These are phyloP conservation scores for Heteronetta atricapilla DNA, from an alignment of 2,113 vertebrate genomes.

Conservation along the genomic window DNA sequence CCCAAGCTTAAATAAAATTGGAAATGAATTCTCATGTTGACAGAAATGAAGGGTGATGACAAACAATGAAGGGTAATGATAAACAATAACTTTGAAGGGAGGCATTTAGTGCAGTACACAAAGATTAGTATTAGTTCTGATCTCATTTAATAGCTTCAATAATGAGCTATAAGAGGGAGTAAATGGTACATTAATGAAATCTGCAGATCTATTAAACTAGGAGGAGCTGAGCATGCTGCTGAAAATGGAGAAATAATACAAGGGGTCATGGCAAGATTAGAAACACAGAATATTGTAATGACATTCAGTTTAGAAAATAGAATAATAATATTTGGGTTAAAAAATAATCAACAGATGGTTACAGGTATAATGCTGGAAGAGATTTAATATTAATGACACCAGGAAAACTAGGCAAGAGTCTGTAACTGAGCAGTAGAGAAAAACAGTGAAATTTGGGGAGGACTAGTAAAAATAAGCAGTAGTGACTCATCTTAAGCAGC, in stretches of 20 bases:
- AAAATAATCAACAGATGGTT: background rate
- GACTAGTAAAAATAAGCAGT: background rate
- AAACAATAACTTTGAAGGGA: slow-evolving; percentile 68
- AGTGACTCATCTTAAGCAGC: background rate
- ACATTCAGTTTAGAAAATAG: slow-evolving; percentile 39
- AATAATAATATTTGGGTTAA: slow-evolving; percentile 10
- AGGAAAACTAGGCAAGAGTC: background rate
- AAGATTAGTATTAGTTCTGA: slow-evolving; percentile 68
- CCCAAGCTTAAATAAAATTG: slow-evolving; percentile 58
- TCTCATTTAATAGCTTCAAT: slow-evolving; percentile 71
- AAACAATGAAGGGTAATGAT: slow-evolving; percentile 70
- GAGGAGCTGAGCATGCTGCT: slow-evolving; percentile 56
- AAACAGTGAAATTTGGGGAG: background rate
- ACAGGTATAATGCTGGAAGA: background rate
- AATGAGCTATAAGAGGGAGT: slow-evolving; percentile 72
- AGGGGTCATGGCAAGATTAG: slow-evolving; percentile 47
- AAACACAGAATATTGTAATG: slow-evolving; percentile 53
- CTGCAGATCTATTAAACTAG: slow-evolving; percentile 71
- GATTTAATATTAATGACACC: background rate
- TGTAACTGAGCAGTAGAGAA: background rate
- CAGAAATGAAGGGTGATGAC: slow-evolving; percentile 64
- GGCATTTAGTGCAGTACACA: slow-evolving; percentile 51
- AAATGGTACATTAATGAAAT: slow-evolving; percentile 73
- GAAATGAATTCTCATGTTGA: slow-evolving; percentile 55
- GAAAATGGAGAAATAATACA: slow-evolving; percentile 66